A percentile compares a stretch with the other conserved stretches of the same genome.
These are phyloP conservation scores for Tupiocoris notatus DNA, from an alignment of 2,888 invertebrate genomes.

Conservation along the genomic window DNA sequence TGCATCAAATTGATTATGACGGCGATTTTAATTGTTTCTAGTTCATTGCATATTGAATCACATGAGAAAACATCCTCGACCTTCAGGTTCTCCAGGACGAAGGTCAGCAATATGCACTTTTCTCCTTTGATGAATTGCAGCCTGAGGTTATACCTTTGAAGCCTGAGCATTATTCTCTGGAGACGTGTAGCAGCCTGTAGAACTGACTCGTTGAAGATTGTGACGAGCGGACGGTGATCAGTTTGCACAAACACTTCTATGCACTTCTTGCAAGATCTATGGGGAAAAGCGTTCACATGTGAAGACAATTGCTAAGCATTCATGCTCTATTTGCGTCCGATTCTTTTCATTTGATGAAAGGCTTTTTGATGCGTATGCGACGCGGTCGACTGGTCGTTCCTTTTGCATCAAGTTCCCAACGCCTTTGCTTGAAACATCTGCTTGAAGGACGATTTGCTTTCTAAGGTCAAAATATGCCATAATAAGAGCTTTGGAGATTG, in stretches of 20 bases:
- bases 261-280: background rate
- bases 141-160: too few species aligned
- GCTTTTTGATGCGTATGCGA: background rate
- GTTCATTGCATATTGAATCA: background rate
- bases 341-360: background rate
- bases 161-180: too few species aligned
- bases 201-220: background rate
- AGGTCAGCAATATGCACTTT: too few species aligned
- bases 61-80: too few species aligned
- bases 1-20: background rate
- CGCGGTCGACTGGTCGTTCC: background rate
- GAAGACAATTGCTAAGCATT: background rate
- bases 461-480: background rate
- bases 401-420: background rate
- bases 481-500: background rate
- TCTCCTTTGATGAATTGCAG: too few species aligned
- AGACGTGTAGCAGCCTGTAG: background rate
- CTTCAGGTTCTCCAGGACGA: too few species aligned
- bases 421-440: background rate
- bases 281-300: background rate
- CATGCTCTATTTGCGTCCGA: background rate
- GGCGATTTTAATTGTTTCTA: background rate
- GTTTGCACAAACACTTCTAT: background rate
- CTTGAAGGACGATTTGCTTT: background rate
- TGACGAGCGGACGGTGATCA: background rate